Base-by-base conservation (phyloP, 2,888 invertebrate species). In the Mythimna albipuncta region DNA sequence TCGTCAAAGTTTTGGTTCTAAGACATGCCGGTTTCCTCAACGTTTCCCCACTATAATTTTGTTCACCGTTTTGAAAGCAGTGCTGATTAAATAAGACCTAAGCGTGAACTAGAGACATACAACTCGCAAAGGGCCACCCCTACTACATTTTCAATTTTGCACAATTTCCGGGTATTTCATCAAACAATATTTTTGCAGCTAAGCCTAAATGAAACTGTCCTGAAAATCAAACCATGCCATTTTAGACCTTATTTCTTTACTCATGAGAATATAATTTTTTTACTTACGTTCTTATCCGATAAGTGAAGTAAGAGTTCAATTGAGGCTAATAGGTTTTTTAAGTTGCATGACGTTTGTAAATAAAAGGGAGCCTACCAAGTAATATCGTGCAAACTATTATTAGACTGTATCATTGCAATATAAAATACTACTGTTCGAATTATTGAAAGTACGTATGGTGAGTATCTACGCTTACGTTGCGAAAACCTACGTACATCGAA, bases 341-440 rank as follows among this genome's bases (percentile, higher is more conserved):
- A 44, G 11, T 74, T 38, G 52, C 77, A 77, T 69, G 44, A 32
- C 44, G 52, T 16, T 11, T 59, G 41, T 32, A 21, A 77, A 54
- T 69, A 69, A 69, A 59, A 54, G 11, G 16, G 19, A 50, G 38
- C 10, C 7, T 38, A 21, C n/a, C 5, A 44, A 62, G 52, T 6
- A 38, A 54, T 47, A 58, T 10, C n/a, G 11, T 32, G 52, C 47
- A 26, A 66, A 41, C 26, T 67, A 66, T 73, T 79, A 13, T 63
- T 35, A 67, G 47, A 32, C 66, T 67, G 16, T 77, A 57, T 35
- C 16, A 76, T 62, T 63, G 21, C 21, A 74, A 26, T 11, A 54
- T 50, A 54, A 66, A 73, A 54, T 62, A 64, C 63, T 16, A 47
- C 68, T 26, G n/a, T 21, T 58, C 41, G 21, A 74, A 64, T 55